These are phyloP conservation scores for Ornithoptera priamus DNA, from an alignment of 2,888 invertebrate genomes.

Conservation along the genomic window DNA sequence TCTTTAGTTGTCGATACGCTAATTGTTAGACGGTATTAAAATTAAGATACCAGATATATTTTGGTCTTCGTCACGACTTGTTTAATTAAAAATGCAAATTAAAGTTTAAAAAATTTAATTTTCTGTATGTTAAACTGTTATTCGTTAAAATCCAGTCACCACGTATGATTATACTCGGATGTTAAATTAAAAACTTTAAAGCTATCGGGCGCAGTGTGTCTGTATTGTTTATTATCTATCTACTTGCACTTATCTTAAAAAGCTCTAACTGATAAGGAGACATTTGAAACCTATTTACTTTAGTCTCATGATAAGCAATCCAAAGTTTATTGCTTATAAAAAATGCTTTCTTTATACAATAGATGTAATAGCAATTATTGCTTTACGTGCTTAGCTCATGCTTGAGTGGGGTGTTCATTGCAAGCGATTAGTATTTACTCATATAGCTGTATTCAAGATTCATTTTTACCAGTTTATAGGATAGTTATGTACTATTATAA, in stretches of 20 bases:
- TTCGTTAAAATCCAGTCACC: slow-evolving; percentile 63
- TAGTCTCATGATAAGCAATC: slow-evolving; percentile 4
- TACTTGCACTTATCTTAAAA: slow-evolving; percentile 10
- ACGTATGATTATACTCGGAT: slow-evolving; percentile 40
- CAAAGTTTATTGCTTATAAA: slow-evolving; percentile 32
- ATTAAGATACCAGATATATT: slow-evolving; percentile 59
- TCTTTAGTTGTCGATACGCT: slow-evolving; percentile 39
- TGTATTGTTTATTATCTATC: slow-evolving; percentile 1
- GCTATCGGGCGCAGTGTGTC: slow-evolving; percentile 7
- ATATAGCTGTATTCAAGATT: slow-evolving; percentile 49
- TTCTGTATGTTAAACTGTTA: slow-evolving; percentile 27
- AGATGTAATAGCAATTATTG: slow-evolving; percentile 39
- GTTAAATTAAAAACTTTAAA: slow-evolving; percentile 34
- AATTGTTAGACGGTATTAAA: slow-evolving; percentile 49
- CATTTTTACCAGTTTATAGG: slow-evolving; percentile 43
- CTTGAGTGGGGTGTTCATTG: slow-evolving; percentile 60
- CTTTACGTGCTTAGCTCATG: slow-evolving; percentile 59
- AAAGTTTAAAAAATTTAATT: slow-evolving; percentile 34
- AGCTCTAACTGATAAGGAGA: slow-evolving; percentile 30
- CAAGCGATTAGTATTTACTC: slow-evolving; percentile 73
- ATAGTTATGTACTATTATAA: not conserved
- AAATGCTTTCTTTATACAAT: slow-evolving; percentile 34
- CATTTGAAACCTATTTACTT: not conserved
- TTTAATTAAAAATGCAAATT: slow-evolving; percentile 30
- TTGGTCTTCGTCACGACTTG: slow-evolving; percentile 48